Evolutionary conservation across 2,113 vertebrate species (phyloP).

Genomic region (Hystrix cristata): DNA sequence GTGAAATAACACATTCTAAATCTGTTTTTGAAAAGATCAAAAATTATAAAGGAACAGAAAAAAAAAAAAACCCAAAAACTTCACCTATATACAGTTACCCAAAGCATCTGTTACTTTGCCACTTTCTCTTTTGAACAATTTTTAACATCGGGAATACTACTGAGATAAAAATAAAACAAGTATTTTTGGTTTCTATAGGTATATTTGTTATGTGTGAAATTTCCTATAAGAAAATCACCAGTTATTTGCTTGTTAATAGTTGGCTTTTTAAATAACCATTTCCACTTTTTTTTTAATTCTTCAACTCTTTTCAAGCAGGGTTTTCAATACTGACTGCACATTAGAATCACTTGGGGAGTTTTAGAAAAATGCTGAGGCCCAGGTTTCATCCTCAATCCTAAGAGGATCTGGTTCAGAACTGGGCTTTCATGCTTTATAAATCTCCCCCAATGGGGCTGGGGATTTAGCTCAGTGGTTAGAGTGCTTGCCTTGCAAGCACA

Average conservation of each 20-base stretch:
- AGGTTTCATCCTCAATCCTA: background rate
- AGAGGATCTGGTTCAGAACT: background rate
- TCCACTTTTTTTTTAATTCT: background rate
- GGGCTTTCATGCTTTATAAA: background rate
- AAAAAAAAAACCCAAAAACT: background rate
- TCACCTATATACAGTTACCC: slow-evolving; percentile 51
- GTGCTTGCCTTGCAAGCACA: too few species aligned
- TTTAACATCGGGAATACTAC: slow-evolving; percentile 52
- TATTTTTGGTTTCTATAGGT: slow-evolving; percentile 2
- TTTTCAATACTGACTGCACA: background rate
- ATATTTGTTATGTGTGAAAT: background rate
- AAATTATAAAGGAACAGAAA: slow-evolving; percentile 33
- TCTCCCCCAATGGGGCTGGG: background rate
- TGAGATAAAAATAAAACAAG: slow-evolving; percentile 25
- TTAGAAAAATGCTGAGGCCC: background rate
- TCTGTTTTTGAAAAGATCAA: slow-evolving; percentile 36
- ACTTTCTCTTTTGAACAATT: slow-evolving; percentile 59
- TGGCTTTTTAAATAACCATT: background rate
- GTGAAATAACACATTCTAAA: slow-evolving; percentile 70
- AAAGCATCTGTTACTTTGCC: slow-evolving; percentile 68
- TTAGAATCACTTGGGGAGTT: background rate
- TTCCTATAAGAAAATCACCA: background rate
- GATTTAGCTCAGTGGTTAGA: too few species aligned
- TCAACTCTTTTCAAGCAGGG: background rate
- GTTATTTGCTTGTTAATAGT: background rate